Conservation (phyloP, 2,888 invertebrate genomes). For the Tetramorium bicarinatum region DNA sequence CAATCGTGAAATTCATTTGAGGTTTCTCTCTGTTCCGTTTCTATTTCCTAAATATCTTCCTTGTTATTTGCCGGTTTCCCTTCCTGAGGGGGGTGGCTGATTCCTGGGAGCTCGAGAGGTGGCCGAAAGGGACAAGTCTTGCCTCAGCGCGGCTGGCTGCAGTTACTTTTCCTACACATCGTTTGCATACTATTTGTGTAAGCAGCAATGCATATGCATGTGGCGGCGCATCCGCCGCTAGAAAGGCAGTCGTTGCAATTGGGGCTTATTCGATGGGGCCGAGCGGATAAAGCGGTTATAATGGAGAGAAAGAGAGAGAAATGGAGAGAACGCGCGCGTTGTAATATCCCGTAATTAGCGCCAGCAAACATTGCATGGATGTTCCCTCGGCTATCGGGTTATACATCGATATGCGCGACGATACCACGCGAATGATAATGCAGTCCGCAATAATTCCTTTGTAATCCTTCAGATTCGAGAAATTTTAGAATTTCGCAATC, state of each 20-base stretch:
- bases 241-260: constrained; percentile 60
- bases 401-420: constrained; percentile 59
- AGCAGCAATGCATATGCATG: constrained; percentile 79
- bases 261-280: constrained; percentile 61
- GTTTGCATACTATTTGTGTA: constrained; percentile 79
- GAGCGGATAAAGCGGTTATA: constrained; percentile 56
- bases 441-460: constrained; percentile 29
- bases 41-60: constrained; percentile 38
- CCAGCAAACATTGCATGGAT: constrained; percentile 50
- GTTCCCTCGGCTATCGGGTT: constrained; percentile 29
- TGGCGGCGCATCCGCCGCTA: constrained; percentile 59
- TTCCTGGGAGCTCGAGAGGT: constrained; percentile 24
- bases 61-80: neutral
- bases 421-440: constrained; percentile 59
- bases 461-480: constrained; percentile 25
- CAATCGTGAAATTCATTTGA: constrained; percentile 27
- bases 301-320: constrained; percentile 27
- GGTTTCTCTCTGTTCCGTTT: neutral
- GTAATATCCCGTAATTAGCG: constrained; percentile 76
- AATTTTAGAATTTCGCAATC: neutral
- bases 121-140: constrained; percentile 34
- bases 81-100: neutral
- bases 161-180: constrained; percentile 76
- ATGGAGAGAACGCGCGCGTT: constrained; percentile 32
- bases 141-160: constrained; percentile 19